Percentiles rank a stretch among this genome's conserved stretches.
phyloP scores from a whole-genome alignment of 2,797 vertebrate genomes.

The Melanotaenia pygmaea region DNA sequence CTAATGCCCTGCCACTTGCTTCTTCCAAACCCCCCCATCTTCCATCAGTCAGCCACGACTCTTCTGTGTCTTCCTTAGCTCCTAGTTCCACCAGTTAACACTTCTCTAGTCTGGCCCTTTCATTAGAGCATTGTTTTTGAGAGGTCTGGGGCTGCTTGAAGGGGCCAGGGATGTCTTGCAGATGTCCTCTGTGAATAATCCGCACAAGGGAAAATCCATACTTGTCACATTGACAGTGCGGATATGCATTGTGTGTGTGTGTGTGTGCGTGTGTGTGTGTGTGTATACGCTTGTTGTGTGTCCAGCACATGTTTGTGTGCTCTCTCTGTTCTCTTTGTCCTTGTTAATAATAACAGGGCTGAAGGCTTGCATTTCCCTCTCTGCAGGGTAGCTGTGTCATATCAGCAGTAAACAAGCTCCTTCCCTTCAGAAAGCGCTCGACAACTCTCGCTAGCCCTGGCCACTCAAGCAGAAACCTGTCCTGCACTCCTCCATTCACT shows the following conservation, averaged over 20 bases:
- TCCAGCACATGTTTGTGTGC: slow-evolving; percentile 70
- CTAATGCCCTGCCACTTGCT: slow-evolving; percentile 84
- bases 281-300: slow-evolving; percentile 48
- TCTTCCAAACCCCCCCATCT: slow-evolving; percentile 26
- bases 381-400: slow-evolving; percentile 88
- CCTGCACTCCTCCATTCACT: slow-evolving; percentile 72
- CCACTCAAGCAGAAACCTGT: slow-evolving; percentile 85
- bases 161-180: slow-evolving; percentile 75
- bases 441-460: slow-evolving; percentile 79
- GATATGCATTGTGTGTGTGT: slow-evolving; percentile 27
- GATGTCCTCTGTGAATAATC: slow-evolving; percentile 86
- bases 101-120: slow-evolving; percentile 69
- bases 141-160: slow-evolving; percentile 70
- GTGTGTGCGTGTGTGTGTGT: slow-evolving; percentile 32
- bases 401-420: slow-evolving; percentile 88
- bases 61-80: slow-evolving; percentile 63
- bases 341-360: slow-evolving; percentile 91
- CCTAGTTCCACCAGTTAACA: slow-evolving; percentile 69
- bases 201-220: slow-evolving; percentile 83
- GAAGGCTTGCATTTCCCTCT: slow-evolving; percentile 86
- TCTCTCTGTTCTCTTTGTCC: slow-evolving; percentile 86
- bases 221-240: slow-evolving; percentile 82
- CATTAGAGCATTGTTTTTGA: slow-evolving; percentile 77
- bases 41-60: slow-evolving; percentile 69
- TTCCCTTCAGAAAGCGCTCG: slow-evolving; percentile 81